Conservation (phyloP, 2,888 invertebrate species). For the Pseudoips prasinana region DNA sequence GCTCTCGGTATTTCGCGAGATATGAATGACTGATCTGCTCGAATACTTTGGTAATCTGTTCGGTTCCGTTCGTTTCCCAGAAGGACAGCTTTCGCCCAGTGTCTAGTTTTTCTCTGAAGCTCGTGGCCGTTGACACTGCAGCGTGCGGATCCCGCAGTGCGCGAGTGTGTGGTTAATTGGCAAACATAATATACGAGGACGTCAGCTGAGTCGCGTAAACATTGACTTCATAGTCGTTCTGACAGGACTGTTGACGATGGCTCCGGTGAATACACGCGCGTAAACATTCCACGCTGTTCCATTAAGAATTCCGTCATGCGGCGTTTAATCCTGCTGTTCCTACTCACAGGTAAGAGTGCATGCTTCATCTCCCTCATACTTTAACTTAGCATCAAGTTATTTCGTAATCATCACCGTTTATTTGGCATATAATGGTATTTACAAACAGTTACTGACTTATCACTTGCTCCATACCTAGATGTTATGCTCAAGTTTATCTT, state of each 20-base stretch:
- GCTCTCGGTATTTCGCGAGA: slow-evolving; percentile 42
- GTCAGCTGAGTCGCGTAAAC: slow-evolving; percentile 79
- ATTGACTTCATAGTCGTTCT: slow-evolving; percentile 51
- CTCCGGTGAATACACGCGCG: slow-evolving; percentile 48
- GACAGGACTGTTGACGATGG: slow-evolving; percentile 60
- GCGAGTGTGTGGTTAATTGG: slow-evolving; percentile 80
- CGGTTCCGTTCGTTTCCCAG: slow-evolving; percentile 34
- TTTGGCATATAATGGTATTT: too few species aligned
- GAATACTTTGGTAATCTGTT: slow-evolving; percentile 32
- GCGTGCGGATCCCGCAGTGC: slow-evolving; percentile 79
- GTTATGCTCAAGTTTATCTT: too few species aligned
- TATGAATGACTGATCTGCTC: slow-evolving; percentile 58
- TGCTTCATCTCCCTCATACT: slow-evolving; percentile 3
- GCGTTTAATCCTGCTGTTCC: slow-evolving; percentile 62
- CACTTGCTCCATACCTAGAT: too few species aligned
- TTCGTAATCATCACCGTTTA: too few species aligned
- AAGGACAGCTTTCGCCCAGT: slow-evolving; percentile 67
- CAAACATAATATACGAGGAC: slow-evolving; percentile 60
- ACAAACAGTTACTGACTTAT: too few species aligned
- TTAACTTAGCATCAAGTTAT: too few species aligned
- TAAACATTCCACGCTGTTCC: slow-evolving; percentile 43
- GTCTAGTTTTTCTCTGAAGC: slow-evolving; percentile 72
- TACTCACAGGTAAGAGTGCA: slow-evolving; percentile 65
- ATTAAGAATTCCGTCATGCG: slow-evolving; percentile 60
- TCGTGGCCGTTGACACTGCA: slow-evolving; percentile 80